Evolutionary conservation across 2,888 invertebrate species (phyloP).

Genomic region (Drosophila niveifrons): DNA sequence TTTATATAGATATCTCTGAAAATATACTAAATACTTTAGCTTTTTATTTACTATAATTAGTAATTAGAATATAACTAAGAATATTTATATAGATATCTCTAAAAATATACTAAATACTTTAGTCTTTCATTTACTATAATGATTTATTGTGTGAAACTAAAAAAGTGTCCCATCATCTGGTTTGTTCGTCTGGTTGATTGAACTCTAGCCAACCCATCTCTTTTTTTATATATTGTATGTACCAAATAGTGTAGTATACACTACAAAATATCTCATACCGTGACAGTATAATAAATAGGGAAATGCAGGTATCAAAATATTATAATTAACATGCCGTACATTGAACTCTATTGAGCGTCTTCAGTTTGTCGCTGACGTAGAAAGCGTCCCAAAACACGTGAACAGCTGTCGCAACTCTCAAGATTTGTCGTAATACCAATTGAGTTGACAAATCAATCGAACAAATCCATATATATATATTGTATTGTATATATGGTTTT

Average conservation of each 20-base stretch:
- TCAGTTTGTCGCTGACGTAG: constrained; percentile 55
- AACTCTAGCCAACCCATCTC: constrained; percentile 1
- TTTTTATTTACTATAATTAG: too few relatives aligned
- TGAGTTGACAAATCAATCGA: constrained; percentile 64
- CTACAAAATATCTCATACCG: constrained; percentile 5
- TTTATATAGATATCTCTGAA: too few relatives aligned
- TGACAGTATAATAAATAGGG: constrained; percentile 21
- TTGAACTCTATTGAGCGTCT: constrained; percentile 62
- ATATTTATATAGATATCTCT: too few relatives aligned
- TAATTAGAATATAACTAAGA: too few relatives aligned
- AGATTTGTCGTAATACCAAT: constrained; percentile 31
- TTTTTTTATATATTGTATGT: not conserved
- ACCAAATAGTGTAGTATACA: constrained; percentile 15
- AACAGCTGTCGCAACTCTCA: constrained; percentile 65
- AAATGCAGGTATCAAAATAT: constrained; percentile 35
- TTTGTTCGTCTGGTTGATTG: constrained; percentile 2
- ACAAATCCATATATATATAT: not conserved
- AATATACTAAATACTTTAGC: too few relatives aligned
- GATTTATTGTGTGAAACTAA: too few relatives aligned
- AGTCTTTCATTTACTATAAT: too few relatives aligned
- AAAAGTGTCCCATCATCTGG: not conserved
- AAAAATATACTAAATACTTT: too few relatives aligned
- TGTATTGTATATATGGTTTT: not conserved
- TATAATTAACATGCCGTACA: constrained; percentile 64
- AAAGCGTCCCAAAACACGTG: constrained; percentile 10